Evolutionary conservation across 1,140 invertebrate species (phyloP).

Genomic region (Aethina tumida): DNA sequence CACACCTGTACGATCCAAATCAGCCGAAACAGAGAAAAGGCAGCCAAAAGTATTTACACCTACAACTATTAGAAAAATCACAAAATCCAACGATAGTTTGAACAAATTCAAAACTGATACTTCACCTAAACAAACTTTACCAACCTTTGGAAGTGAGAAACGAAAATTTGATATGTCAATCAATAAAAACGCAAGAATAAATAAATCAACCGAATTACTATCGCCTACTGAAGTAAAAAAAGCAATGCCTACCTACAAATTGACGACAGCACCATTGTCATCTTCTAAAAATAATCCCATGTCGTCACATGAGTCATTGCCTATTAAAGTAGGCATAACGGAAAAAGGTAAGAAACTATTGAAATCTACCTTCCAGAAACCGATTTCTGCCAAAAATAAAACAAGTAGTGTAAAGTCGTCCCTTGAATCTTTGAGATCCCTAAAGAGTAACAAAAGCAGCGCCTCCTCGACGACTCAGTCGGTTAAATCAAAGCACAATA

Average conservation of each 20-base stretch:
- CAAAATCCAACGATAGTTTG: constrained; percentile 14
- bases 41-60: constrained; percentile 16
- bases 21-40: constrained; percentile 14
- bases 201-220: constrained; percentile 43
- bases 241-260: constrained; percentile 39
- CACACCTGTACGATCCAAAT: constrained; percentile 4
- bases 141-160: constrained; percentile 35
- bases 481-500: constrained; percentile 8
- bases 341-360: constrained; percentile 38
- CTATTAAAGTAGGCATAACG: constrained; percentile 38
- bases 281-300: constrained; percentile 29
- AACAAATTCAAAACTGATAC: constrained; percentile 25
- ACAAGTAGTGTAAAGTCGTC: constrained; percentile 23
- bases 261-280: constrained; percentile 33
- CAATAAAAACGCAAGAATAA: constrained; percentile 24
- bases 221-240: constrained; percentile 50
- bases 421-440: constrained; percentile 28
- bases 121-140: too few relatives aligned
- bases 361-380: constrained; percentile 13
- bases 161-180: constrained; percentile 22
- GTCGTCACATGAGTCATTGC: constrained; percentile 40
- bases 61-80: constrained; percentile 12
- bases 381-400: constrained; percentile 11
- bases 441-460: constrained; percentile 13
- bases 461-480: not conserved